These are phyloP conservation scores for Phymorhynchus buccinoides DNA, from an alignment of 1,140 invertebrate genomes.

Conservation along the genomic window DNA sequence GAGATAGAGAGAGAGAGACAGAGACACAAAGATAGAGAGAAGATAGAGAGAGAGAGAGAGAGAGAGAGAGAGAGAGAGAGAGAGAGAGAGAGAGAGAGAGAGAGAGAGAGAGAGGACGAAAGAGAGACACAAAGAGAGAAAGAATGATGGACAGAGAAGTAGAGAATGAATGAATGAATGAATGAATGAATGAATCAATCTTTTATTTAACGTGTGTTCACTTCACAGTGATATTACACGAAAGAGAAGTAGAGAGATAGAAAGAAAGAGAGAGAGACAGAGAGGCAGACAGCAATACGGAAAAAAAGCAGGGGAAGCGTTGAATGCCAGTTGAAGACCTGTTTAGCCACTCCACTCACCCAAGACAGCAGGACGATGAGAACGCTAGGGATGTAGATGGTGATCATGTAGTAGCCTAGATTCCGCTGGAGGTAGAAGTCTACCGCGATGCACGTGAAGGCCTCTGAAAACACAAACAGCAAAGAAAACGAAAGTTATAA, in stretches of 20 bases:
- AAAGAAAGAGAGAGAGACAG: too few relatives aligned
- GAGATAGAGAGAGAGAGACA: neutral
- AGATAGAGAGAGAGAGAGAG: too few relatives aligned
- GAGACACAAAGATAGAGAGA: too few relatives aligned
- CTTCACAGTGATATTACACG: too few relatives aligned
- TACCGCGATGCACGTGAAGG: constrained; percentile 77
- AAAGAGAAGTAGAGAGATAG: too few relatives aligned
- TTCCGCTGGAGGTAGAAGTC: constrained; percentile 90
- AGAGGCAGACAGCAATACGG: neutral
- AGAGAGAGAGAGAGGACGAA: too few relatives aligned
- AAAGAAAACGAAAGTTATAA: neutral
- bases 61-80: neutral
- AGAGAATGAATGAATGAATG: too few relatives aligned
- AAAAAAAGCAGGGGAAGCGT: constrained; percentile 3
- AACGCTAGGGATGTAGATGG: constrained; percentile 94
- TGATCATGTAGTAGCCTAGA: constrained; percentile 93
- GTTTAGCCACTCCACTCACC: constrained; percentile 80
- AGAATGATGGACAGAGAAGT: too few relatives aligned
- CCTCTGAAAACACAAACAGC: constrained; percentile 49
- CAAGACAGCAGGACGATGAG: constrained; percentile 94
- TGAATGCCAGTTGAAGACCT: neutral
- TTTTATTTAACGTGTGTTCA: too few relatives aligned
- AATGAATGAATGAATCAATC: too few relatives aligned
- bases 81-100: constrained; percentile 12
- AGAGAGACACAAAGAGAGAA: neutral